Base-by-base conservation (phyloP, 2,888 invertebrate genomes). In the Myopa testacea region DNA sequence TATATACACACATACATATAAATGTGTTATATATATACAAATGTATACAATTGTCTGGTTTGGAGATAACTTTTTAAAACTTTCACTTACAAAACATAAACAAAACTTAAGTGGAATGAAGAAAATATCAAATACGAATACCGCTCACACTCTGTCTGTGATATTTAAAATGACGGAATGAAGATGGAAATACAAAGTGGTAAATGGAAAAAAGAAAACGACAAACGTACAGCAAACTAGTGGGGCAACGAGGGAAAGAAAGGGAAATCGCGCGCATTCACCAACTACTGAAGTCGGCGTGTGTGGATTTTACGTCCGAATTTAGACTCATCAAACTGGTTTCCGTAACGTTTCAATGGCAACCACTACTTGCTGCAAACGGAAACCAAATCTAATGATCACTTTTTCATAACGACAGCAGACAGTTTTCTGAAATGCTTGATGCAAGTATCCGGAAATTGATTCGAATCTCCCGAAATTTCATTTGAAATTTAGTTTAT, bases 71-170 rank as follows among this genome's bases (percentile, higher is more conserved):
- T 74, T 52, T 71, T 16, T 16, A 50, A 74, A 74, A 74, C 74
- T 74, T 74, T 74, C 74, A 74, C 74, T 74, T 73, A 16, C 34
- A 73, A 45, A 45, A 45, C 45, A 19, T 62, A 62, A 74, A 74
- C 37, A 74, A 74, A 74, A 52, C 10, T 34, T 34, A 34, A 50
- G 10, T 52, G 45, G 45, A 26, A 55, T 52, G 34, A 69, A 69
- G 52, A 69, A 69, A 65, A 52, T 16, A 14, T 26, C 26, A 72
- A 60, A 62, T 62, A 60, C 40, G 37, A 19, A 60, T 14, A 60
- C 63, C 26, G 74, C 55, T n/a, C 55, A 12, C 14, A 55, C 55
- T 45, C 45, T 10, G 45, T 45, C 45, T 45, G 45, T 45, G 45
- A 45, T 45, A 69, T 45, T 69, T 69, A 26, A 26, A 69, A 45